phyloP scores from a whole-genome alignment of 2,888 invertebrate genomes.

The Ectemnius continuus region DNA sequence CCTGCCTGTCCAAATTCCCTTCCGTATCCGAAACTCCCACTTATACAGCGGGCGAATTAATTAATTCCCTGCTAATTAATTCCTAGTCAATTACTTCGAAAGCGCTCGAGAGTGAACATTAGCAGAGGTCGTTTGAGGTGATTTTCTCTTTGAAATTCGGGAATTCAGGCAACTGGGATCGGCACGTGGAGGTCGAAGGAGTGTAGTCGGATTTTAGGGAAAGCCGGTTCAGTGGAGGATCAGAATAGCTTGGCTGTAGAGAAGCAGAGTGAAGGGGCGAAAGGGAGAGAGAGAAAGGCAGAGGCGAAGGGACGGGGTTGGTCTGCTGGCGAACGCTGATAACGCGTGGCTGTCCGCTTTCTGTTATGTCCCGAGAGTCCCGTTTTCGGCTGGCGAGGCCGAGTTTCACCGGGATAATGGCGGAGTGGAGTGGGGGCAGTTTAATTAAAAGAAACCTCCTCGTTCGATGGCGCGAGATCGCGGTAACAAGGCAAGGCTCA shows the following conservation, averaged over 20 bases:
- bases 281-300: conserved; percentile 30
- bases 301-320: conserved; percentile 36
- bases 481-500: conserved; percentile 56
- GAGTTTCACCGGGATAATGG: conserved; percentile 27
- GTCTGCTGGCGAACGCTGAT: conserved; percentile 74
- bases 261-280: conserved; percentile 29
- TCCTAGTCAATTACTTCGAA: not conserved
- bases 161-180: not conserved
- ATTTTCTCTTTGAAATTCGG: not conserved
- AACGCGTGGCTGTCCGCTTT: conserved; percentile 71
- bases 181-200: not conserved
- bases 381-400: conserved; percentile 58
- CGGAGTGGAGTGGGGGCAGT: conserved; percentile 59
- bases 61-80: not conserved
- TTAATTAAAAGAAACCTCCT: conserved; percentile 77
- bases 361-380: conserved; percentile 71
- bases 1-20: not conserved
- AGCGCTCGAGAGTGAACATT: not conserved
- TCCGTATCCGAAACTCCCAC: not conserved
- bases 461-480: conserved; percentile 59
- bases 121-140: too few relatives aligned
- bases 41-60: not conserved
- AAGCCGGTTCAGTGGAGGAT: conserved; percentile 15
- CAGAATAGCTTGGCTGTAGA: not conserved
- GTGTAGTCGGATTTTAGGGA: conserved; percentile 22